phyloP scores from a whole-genome alignment of 2,797 vertebrate species.

The Champsocephalus esox region DNA sequence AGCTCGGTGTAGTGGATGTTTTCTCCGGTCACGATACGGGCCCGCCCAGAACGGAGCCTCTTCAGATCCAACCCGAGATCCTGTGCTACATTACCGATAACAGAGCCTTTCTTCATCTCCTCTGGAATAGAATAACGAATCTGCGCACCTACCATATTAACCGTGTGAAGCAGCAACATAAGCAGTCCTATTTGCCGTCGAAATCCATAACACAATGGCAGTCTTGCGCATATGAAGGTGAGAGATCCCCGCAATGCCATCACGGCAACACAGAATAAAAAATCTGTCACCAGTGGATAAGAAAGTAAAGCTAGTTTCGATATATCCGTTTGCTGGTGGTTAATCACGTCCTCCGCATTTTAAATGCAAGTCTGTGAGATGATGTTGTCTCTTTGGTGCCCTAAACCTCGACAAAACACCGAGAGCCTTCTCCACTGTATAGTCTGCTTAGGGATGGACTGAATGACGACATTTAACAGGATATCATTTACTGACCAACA shows the following conservation, averaged over 20 bases:
- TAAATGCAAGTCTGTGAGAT: neutral
- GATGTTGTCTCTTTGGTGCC: neutral
- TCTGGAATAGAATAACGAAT: slow-evolving; percentile 72
- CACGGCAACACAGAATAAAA: neutral
- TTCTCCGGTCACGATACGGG: too few species aligned
- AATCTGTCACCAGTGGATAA: neutral
- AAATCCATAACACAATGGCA: slow-evolving; percentile 19
- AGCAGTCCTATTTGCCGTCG: slow-evolving; percentile 33
- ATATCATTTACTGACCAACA: slow-evolving; percentile 48
- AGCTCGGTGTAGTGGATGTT: too few species aligned
- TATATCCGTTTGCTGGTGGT: neutral
- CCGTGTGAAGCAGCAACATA: slow-evolving; percentile 31
- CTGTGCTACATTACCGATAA: too few species aligned
- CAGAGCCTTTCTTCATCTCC: too few species aligned
- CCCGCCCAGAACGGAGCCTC: too few species aligned
- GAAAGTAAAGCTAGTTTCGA: rapidly evolving
- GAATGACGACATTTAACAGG: neutral
- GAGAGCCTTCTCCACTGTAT: neutral
- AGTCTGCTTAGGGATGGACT: neutral
- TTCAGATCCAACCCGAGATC: too few species aligned
- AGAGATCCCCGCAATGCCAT: neutral
- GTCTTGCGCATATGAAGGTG: neutral
- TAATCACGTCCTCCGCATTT: neutral
- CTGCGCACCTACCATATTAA: slow-evolving; percentile 45
- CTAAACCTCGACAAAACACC: slow-evolving; percentile 2